A percentile compares a stretch with the other conserved stretches of the same genome.
phyloP scores from a whole-genome alignment of 2,113 vertebrate species.

The Trogon melanurus region DNA sequence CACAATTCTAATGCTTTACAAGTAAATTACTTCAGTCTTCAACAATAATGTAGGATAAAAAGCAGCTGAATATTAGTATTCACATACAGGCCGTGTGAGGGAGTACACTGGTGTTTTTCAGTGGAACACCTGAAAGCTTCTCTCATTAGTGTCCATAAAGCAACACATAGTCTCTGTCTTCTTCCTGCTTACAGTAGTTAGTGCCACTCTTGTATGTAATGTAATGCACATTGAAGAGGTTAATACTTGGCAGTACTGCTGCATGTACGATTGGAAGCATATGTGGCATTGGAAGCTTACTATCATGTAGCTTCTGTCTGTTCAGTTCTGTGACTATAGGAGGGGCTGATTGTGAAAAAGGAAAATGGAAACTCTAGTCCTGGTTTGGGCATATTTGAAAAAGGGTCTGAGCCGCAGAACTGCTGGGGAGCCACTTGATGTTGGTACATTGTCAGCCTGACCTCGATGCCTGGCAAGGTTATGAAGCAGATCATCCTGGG shows the following conservation, averaged over 20 bases:
- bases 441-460: background rate
- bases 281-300: background rate
- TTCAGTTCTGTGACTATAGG: background rate
- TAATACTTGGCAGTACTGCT: background rate
- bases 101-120: background rate
- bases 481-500: no score
- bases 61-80: background rate
- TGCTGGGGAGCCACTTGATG: background rate
- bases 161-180: background rate
- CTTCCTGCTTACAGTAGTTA: background rate
- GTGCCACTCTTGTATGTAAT: background rate
- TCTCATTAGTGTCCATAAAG: background rate
- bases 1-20: no score
- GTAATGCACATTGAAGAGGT: background rate
- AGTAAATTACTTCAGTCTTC: no score
- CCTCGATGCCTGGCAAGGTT: no score
- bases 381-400: background rate
- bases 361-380: background rate
- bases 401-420: background rate
- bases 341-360: background rate
- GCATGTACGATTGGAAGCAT: accelerated
- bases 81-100: background rate
- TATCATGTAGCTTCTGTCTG: background rate
- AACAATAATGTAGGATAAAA: background rate
- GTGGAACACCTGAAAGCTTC: background rate